Conservation (phyloP, 2,113 vertebrate species). For the Furnarius figulus region DNA sequence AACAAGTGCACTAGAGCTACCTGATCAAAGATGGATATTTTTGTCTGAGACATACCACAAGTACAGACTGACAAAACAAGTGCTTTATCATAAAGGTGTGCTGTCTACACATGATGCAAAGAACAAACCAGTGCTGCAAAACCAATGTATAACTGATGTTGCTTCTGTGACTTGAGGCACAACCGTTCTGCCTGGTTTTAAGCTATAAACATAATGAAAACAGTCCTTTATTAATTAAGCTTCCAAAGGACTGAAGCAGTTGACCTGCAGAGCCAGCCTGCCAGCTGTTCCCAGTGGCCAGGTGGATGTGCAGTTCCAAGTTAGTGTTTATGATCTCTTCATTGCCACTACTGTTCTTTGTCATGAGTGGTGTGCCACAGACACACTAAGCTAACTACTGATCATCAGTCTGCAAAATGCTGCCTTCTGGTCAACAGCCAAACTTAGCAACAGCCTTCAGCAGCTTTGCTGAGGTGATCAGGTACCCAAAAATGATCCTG, state of each 20-base stretch:
- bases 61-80: background rate
- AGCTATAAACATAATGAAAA: background rate
- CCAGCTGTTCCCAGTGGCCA: background rate
- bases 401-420: background rate
- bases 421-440: background rate
- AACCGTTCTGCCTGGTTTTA: background rate
- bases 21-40: background rate
- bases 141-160: background rate
- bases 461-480: background rate
- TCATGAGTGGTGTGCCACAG: background rate
- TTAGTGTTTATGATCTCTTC: background rate
- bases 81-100: background rate
- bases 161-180: background rate
- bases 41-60: background rate
- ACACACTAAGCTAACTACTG: background rate
- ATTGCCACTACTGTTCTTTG: background rate
- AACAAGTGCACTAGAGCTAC: background rate
- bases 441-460: background rate
- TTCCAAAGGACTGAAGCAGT: background rate
- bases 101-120: background rate
- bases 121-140: background rate
- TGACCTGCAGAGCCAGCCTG: background rate
- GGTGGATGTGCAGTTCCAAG: background rate
- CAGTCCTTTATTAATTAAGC: background rate
- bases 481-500: background rate